Evolutionary conservation across 2,797 vertebrate species (phyloP), one percentile per base, ranked within the genome.

Genomic region (Acrossocheilus wenchowensis): DNA sequence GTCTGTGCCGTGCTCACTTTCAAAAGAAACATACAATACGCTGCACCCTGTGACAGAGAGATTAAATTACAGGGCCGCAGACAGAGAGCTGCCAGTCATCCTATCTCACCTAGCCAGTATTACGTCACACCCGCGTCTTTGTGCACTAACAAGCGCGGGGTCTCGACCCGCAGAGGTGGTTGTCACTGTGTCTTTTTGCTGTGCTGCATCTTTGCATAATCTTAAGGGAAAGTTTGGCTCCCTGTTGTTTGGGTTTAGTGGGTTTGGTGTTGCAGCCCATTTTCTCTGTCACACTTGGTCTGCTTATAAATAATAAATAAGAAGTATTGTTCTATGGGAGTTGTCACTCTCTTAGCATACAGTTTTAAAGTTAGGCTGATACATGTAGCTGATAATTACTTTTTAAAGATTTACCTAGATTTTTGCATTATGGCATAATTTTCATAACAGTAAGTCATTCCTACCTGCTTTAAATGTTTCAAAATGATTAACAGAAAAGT

Each of bases 21-120:
- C 79, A 88, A 83, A 88, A 73, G 82, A 87, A 82, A 87, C 88
- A 88, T 83, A 80, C 79, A 78, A 83, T 84, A 82, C 57, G 9
- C 78, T 82, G 86, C 54, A 74, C 54, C 62, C 77, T 82, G 81
- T 82, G 84, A 84, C 43, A 6, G 26, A 77, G 50, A 85, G 88
- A 84, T 89, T 83, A 68, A 88, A 89, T 90, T 89, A 86, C 86
- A 85, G 86, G 77, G 81, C n/a, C 39, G 72, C 86, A 85, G 87
- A 87, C 57, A 50, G 36, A 78, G 84, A 84, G 78, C 88, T 85
- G 88, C 69, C 84, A 60, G 75, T 85, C 89, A 89, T 72, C 69
- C 85, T 86, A 86, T 87, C 82, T 87, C 68, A 85, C 77, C 84
- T 62, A 54, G 71, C 43, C 68, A 7, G 52, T 82, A 84, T 87